Percentiles rank a stretch among this genome's conserved stretches.
phyloP scores from a whole-genome alignment of 2,113 vertebrate species.

The Protomyctophum bolini region DNA sequence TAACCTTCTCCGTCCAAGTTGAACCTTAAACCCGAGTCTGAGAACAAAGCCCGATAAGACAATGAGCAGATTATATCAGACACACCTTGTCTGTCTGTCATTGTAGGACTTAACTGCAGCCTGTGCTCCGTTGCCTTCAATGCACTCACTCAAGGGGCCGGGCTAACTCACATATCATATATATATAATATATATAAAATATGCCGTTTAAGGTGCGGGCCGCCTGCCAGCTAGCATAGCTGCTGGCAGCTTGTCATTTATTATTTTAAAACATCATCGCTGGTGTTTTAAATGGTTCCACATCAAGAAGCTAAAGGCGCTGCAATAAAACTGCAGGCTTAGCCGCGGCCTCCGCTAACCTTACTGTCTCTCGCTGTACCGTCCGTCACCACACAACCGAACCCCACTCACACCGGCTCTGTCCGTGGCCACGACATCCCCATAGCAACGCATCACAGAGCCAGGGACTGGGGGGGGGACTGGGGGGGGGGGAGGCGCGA shows the following conservation, averaged over 20 bases:
- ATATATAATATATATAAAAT: conserved; percentile 87
- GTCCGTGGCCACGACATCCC: conserved; percentile 36
- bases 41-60: conserved; percentile 1
- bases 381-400: conserved; percentile 52
- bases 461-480: conserved; percentile 34
- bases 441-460: conserved; percentile 48
- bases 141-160: conserved; percentile 74
- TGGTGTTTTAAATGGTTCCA: conserved; percentile 27
- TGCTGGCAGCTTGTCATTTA: conserved; percentile 50
- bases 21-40: background rate
- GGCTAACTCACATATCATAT: conserved; percentile 86
- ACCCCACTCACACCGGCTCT: conserved; percentile 19
- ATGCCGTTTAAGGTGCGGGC: conserved; percentile 76
- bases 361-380: conserved; percentile 74
- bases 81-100: conserved; percentile 54
- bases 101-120: conserved; percentile 25
- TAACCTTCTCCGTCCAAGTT: background rate
- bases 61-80: conserved; percentile 51
- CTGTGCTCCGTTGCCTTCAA: conserved; percentile 45
- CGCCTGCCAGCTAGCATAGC: conserved; percentile 71
- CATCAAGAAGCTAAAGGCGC: conserved; percentile 62
- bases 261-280: background rate
- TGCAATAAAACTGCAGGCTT: conserved; percentile 83
- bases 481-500: conserved; percentile 55
- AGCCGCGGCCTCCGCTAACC: conserved; percentile 66